phyloP scores from a whole-genome alignment of 2,113 vertebrate genomes.

The Ciconia maguari region DNA sequence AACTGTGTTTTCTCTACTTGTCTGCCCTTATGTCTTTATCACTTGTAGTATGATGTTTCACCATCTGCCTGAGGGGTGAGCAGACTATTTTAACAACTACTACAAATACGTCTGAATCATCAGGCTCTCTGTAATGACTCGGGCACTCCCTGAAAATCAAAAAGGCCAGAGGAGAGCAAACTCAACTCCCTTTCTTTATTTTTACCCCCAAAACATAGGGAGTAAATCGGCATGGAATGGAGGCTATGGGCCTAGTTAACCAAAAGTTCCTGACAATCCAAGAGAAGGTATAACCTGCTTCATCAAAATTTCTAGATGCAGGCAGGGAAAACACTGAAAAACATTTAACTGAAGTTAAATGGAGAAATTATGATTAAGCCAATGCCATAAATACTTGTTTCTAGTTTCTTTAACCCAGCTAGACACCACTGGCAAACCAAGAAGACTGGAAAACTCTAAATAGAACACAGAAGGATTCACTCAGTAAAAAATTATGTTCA shows the following conservation, averaged over 20 bases:
- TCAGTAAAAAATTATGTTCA: not conserved
- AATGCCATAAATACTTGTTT: not conserved
- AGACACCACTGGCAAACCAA: not conserved
- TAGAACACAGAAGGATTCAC: not conserved
- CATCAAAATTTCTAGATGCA: not conserved
- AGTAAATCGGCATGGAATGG: not conserved
- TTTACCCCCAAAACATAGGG: not conserved
- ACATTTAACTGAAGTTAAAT: not conserved
- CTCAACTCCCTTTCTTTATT: not conserved
- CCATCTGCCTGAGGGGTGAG: not conserved
- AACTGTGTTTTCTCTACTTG: not conserved
- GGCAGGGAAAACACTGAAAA: not conserved
- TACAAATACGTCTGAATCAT: not conserved
- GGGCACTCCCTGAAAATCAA: not conserved
- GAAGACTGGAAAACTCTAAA: not conserved
- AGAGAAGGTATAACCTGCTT: not conserved
- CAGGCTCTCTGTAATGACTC: not conserved
- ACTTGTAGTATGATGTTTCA: not conserved
- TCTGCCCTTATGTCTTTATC: not conserved
- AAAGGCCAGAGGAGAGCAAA: not conserved
- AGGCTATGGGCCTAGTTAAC: not conserved
- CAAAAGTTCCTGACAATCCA: not conserved
- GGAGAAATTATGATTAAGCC: not conserved
- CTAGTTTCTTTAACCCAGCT: not conserved
- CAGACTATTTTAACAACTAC: not conserved